Conservation (phyloP, 2,888 invertebrate genomes). For the Hemicrepidius hirtus region DNA sequence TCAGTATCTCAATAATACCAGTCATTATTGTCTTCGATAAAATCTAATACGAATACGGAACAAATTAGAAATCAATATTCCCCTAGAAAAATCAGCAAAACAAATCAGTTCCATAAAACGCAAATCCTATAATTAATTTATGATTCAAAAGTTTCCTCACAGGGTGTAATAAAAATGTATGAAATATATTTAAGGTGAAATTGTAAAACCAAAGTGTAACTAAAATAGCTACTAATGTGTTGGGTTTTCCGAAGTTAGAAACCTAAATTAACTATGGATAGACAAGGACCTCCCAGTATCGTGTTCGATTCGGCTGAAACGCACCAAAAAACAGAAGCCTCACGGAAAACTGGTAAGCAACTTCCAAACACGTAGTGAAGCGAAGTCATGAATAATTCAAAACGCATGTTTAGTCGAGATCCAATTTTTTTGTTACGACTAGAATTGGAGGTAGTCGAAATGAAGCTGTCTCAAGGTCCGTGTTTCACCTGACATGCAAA, state of each 20-base stretch:
- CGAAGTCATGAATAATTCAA: conserved; percentile 62
- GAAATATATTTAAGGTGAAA: conserved; percentile 29
- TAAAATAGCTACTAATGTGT: conserved; percentile 30
- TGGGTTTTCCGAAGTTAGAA: conserved; percentile 2
- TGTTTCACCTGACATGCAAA: conserved; percentile 59
- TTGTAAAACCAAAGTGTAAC: conserved; percentile 28
- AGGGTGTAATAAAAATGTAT: not conserved
- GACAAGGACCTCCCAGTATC: conserved; percentile 20
- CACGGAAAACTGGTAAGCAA: conserved; percentile 27
- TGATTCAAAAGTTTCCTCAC: no score
- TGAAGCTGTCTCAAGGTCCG: conserved; percentile 58
- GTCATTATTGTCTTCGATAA: conserved; percentile 38
- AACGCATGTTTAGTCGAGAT: conserved; percentile 57
- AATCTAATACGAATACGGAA: conserved; percentile 42
- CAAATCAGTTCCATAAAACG: conserved; percentile 1
- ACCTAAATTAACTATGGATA: conserved; percentile 22
- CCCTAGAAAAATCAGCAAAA: conserved; percentile 23
- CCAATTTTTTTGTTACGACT: conserved; percentile 57
- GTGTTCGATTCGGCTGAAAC: conserved; percentile 25
- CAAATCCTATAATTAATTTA: conserved; percentile 33
- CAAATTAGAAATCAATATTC: conserved; percentile 47
- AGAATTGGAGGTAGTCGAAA: conserved; percentile 51
- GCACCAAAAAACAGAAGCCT: conserved; percentile 40
- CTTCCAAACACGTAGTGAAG: conserved; percentile 54
- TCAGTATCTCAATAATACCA: conserved; percentile 37